These are phyloP conservation scores for Zygaena filipendulae DNA, from an alignment of 2,888 invertebrate species.

Conservation along the genomic window DNA sequence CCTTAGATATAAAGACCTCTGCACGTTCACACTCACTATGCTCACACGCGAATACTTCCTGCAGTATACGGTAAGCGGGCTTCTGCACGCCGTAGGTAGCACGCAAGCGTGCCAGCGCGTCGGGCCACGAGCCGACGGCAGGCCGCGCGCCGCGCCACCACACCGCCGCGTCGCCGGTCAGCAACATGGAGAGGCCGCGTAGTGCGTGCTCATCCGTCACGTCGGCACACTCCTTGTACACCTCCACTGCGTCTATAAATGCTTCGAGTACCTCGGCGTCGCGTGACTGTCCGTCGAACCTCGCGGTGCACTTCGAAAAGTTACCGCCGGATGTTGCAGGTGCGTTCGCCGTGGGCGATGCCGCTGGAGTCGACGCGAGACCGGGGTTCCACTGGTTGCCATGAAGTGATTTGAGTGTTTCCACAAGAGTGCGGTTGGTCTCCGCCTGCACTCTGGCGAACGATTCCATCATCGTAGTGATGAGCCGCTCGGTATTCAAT, in stretches of 20 bases:
- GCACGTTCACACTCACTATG: constrained; percentile 3
- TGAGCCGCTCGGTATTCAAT: too few species aligned
- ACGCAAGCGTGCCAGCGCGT: constrained; percentile 9
- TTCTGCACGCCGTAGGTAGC: constrained; percentile 8
- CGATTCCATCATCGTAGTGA: constrained; percentile 1
- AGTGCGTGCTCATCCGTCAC: constrained; percentile 13
- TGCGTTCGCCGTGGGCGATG: background rate
- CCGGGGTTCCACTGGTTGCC: background rate
- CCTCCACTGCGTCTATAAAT: constrained; percentile 11
- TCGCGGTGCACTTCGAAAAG: constrained; percentile 8
- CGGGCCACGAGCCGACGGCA: constrained; percentile 6
- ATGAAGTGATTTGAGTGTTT: constrained; percentile 1
- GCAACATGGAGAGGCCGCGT: constrained; percentile 12
- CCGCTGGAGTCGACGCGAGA: background rate
- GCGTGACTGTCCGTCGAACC: constrained; percentile 4
- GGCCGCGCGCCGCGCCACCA: constrained; percentile 10
- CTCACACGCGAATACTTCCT: constrained; percentile 5
- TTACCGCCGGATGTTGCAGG: background rate
- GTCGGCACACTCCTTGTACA: constrained; percentile 13
- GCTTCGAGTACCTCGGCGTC: constrained; percentile 12
- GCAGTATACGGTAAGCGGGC: constrained; percentile 10
- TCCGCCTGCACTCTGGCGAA: constrained; percentile 2
- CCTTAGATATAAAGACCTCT: constrained; percentile 4
- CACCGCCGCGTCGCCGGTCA: constrained; percentile 11
- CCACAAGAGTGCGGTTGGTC: background rate